Percentiles rank a stretch among this genome's conserved stretches.
Evolutionary conservation across 2,888 invertebrate genomes (phyloP).

Genomic region (Cephus pulcher): DNA sequence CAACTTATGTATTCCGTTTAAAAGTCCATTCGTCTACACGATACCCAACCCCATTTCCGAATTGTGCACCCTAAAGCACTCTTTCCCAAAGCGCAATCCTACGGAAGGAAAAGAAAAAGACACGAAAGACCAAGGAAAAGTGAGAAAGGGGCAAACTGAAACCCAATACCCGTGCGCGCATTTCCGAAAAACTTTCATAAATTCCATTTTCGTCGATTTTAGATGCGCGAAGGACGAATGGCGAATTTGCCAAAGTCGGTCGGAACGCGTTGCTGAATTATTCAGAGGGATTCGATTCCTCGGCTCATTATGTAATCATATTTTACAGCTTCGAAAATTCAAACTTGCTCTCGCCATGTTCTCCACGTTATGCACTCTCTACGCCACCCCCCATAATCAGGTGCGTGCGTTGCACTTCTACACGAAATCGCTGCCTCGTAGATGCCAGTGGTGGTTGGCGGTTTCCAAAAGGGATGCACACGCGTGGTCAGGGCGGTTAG

Average conservation of each 20-base stretch:
- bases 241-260: neutral
- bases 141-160: neutral
- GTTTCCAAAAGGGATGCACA: neutral
- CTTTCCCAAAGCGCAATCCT: neutral
- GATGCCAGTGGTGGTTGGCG: neutral
- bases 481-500: neutral
- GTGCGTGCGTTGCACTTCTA: neutral
- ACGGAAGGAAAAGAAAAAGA: neutral
- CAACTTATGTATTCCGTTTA: neutral
- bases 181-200: neutral
- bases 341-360: neutral
- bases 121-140: neutral
- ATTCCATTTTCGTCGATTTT: neutral
- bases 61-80: neutral
- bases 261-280: slow-evolving; percentile 8
- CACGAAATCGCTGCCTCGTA: neutral
- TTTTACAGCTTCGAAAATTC: slow-evolving; percentile 14
- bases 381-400: neutral
- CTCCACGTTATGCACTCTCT: neutral
- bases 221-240: neutral
- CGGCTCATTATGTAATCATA: slow-evolving; percentile 18
- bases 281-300: slow-evolving; percentile 15
- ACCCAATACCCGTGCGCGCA: neutral
- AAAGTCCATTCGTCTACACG: neutral
- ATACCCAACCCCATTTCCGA: neutral